Evolutionary conservation across 2,113 vertebrate genomes (phyloP), one percentile per base, ranked within the genome.

Genomic region (Ovibos moschatus): DNA sequence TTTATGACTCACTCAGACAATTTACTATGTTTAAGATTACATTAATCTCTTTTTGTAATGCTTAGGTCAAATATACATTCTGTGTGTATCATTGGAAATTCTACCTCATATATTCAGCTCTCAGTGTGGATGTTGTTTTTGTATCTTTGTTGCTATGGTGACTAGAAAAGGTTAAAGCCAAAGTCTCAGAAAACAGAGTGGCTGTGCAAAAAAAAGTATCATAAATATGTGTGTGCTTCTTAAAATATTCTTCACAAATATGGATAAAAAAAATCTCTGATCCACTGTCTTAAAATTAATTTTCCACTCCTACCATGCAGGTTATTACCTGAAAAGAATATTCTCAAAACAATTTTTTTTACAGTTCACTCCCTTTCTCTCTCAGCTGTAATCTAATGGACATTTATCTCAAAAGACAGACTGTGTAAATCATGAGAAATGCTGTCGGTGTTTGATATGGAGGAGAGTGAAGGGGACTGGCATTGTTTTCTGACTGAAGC

Each of bases 121-220:
- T 95, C 95, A 97, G 91, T 98, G 98, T 36, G 51, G 97, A 97
- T 94, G 81, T 58, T 86, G 88, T 98, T 94, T 98, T 98, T 99
- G 98, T 98, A 94, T 98, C 91, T 84, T 95, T 11, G 19, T 98
- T 96, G 92, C 96, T 96, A 97, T 0, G 12, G 97, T 95, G 94
- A 99, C 96, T 19, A 87, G 79, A 87, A 98, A 97, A 98, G 97
- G 97, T 98, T 95, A 97, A 98, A 98, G 84, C 86, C 88, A 86
- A 85, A 89, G 25, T 43, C 17, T 94, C 87, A 93, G 78, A 87
- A 91, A 96, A 96, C 67, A 50, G 19, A 33, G 89, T 30, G 84
- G 89, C 94, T 97, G 76, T 86, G 67, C 78, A 97, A 92, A 89
- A 62, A 98, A 92, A 97, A 76, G 71, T 45, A 92, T 92, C 79